Evolutionary conservation across 1,140 invertebrate species (phyloP).

Genomic region (Euura saliciscinereae): DNA sequence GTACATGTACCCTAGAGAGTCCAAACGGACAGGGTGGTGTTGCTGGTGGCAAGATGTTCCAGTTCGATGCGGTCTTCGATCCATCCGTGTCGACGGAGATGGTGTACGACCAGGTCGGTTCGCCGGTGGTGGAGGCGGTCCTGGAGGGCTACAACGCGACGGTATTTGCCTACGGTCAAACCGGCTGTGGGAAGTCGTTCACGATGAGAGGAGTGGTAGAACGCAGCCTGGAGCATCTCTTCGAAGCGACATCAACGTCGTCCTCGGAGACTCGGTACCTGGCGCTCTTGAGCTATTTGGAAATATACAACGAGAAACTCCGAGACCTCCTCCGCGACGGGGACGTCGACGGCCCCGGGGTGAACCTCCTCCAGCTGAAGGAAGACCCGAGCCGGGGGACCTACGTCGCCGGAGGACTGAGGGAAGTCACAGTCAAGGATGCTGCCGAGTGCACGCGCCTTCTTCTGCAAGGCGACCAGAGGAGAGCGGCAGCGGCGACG

Average conservation of each 20-base stretch:
- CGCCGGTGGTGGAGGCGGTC: constrained; percentile 69
- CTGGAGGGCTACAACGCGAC: constrained; percentile 88
- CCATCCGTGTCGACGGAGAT: constrained; percentile 45
- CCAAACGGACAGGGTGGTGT: constrained; percentile 25
- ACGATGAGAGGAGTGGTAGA: constrained; percentile 88
- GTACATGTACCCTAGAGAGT: constrained; percentile 80
- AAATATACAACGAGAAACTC: constrained; percentile 93
- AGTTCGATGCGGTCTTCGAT: constrained; percentile 54
- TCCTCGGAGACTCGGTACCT: constrained; percentile 83
- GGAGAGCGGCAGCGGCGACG: constrained; percentile 78
- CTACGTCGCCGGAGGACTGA: constrained; percentile 65
- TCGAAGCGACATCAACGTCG: constrained; percentile 84
- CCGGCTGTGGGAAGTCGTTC: constrained; percentile 82
- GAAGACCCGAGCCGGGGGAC: constrained; percentile 50
- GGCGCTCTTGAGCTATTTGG: constrained; percentile 89
- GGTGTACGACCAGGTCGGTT: constrained; percentile 56
- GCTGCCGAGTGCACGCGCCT: constrained; percentile 75
- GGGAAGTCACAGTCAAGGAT: constrained; percentile 78
- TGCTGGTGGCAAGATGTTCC: constrained; percentile 48
- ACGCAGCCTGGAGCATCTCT: constrained; percentile 88
- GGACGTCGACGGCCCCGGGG: constrained; percentile 26
- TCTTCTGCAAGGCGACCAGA: constrained; percentile 78
- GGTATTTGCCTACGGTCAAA: constrained; percentile 89
- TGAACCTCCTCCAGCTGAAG: constrained; percentile 44
- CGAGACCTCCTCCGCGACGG: constrained; percentile 75